A percentile compares a stretch with the other conserved stretches of the same genome.
These are phyloP conservation scores for Flexamia atlantica DNA, from an alignment of 2,888 invertebrate genomes.

Conservation along the genomic window DNA sequence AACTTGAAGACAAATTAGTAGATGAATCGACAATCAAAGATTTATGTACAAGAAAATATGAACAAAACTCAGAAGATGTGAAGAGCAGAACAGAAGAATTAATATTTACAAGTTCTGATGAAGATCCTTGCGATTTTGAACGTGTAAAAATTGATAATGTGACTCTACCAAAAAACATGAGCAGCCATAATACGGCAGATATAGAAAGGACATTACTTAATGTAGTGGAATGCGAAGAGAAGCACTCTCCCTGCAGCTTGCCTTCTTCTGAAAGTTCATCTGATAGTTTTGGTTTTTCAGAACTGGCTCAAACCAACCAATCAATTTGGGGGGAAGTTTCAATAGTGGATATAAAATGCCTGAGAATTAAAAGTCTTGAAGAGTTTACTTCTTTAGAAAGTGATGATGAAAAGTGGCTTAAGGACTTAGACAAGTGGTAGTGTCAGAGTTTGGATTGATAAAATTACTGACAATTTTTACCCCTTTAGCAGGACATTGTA, in stretches of 20 bases:
- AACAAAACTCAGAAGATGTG: not conserved
- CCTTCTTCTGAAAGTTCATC: not conserved
- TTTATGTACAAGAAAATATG: not conserved
- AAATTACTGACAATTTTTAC: too few relatives aligned
- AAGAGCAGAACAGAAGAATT: not conserved
- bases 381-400: not conserved
- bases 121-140: not conserved
- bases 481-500: too few relatives aligned
- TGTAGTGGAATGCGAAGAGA: not conserved
- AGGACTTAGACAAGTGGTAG: conserved; percentile 18
- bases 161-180: not conserved
- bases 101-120: not conserved
- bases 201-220: not conserved
- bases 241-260: not conserved
- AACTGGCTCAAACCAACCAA: not conserved
- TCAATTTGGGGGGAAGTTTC: not conserved
- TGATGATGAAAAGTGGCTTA: not conserved
- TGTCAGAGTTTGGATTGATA: too few relatives aligned
- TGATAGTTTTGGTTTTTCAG: conserved; percentile 3
- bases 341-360: not conserved
- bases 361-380: conserved; percentile 6
- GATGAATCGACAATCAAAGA: too few relatives aligned
- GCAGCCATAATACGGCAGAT: not conserved
- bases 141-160: not conserved
- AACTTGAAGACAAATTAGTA: too few relatives aligned